Evolutionary conservation across 2,888 invertebrate genomes (phyloP).

Genomic region (Anarsia innoxiella): DNA sequence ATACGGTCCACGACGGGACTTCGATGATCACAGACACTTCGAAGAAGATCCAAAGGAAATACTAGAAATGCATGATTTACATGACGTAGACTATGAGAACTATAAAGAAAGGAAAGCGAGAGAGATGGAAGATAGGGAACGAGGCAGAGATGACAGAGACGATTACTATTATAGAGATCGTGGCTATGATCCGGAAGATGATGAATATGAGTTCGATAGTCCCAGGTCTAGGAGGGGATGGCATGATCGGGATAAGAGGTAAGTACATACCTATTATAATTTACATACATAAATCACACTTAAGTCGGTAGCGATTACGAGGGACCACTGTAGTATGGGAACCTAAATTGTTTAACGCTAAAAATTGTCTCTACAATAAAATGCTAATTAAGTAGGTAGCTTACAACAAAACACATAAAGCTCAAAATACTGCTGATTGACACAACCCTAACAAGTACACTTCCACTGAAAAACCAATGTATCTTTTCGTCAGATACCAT

Average conservation of each 20-base stretch:
- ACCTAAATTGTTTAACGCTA: no score
- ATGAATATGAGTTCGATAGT: constrained; percentile 56
- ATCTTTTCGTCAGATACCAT: no score
- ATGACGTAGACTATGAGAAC: constrained; percentile 62
- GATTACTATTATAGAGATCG: constrained; percentile 40
- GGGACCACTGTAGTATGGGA: no score
- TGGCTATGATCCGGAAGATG: constrained; percentile 63
- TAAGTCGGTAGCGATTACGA: no score
- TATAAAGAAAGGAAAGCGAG: constrained; percentile 65
- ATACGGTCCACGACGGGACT: constrained; percentile 46
- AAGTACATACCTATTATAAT: no score
- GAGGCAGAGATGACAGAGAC: constrained; percentile 36
- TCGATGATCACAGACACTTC: constrained; percentile 40
- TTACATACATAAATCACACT: no score
- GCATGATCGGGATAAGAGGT: constrained; percentile 39
- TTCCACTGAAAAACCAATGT: no score
- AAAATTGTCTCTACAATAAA: no score
- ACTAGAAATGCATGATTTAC: constrained; percentile 60
- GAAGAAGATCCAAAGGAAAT: constrained; percentile 56
- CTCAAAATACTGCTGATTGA: no score
- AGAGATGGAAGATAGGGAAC: constrained; percentile 37
- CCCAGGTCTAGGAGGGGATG: constrained; percentile 36
- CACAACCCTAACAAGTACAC: no score
- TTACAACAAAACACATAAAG: no score
- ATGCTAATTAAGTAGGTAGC: no score